Conservation (phyloP, 2,113 vertebrate species). For the Dolichotis patagonum region DNA sequence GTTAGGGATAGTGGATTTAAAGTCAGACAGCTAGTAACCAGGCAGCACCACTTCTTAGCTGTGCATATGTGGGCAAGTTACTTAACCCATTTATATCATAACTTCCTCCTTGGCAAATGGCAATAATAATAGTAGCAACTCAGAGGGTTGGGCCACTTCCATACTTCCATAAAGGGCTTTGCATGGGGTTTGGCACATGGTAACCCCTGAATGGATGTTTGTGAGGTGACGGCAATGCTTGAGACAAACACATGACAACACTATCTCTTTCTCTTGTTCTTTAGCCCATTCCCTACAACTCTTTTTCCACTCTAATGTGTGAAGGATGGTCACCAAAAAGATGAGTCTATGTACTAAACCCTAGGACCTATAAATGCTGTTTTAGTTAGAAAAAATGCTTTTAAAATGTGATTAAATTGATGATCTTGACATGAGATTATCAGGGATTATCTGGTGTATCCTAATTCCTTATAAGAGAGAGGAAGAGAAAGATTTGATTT, state of each 20-base stretch:
- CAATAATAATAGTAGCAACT: not conserved
- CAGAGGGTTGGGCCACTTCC: not conserved
- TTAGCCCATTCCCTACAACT: not conserved
- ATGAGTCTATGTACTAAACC: not conserved
- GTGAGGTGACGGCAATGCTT: not conserved
- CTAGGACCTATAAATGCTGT: not conserved
- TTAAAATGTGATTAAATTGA: slow-evolving; percentile 8
- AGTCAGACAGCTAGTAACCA: not conserved
- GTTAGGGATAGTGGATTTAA: not conserved
- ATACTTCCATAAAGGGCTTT: not conserved
- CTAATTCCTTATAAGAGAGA: slow-evolving; percentile 14
- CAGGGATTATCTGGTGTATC: not conserved
- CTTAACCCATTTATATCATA: not conserved
- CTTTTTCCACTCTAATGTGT: not conserved
- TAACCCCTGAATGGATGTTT: not conserved
- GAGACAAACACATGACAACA: not conserved
- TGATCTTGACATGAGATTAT: not conserved
- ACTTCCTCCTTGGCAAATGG: slow-evolving; percentile 3
- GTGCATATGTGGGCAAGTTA: not conserved
- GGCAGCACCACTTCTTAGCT: not conserved
- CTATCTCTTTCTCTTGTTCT: slow-evolving; percentile 4
- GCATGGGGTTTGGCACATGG: not conserved
- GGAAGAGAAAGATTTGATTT: not conserved
- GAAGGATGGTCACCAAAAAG: not conserved
- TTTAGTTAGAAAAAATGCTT: not conserved